phyloP scores from a whole-genome alignment of 2,888 invertebrate genomes.

The Vandiemenella viatica region DNA sequence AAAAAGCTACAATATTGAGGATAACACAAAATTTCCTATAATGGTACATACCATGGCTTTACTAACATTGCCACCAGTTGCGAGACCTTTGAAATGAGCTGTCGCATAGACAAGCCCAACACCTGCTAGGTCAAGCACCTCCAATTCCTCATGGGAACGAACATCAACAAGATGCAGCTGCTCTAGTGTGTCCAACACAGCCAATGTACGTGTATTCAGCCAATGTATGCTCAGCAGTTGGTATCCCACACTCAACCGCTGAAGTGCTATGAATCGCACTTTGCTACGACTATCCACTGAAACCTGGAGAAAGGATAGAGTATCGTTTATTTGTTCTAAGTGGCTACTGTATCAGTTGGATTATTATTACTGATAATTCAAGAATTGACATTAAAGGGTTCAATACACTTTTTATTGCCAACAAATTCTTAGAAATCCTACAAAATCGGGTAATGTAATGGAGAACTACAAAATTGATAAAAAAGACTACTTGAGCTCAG shows the following conservation, averaged over 20 bases:
- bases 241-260: conserved; percentile 54
- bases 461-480: no score
- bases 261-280: conserved; percentile 45
- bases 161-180: conserved; percentile 80
- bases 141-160: conserved; percentile 70
- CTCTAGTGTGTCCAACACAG: conserved; percentile 72
- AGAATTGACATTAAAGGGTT: no score
- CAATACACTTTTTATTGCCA: no score
- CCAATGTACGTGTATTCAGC: conserved; percentile 69
- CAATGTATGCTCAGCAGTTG: conserved; percentile 62
- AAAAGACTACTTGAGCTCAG: no score
- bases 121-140: conserved; percentile 63
- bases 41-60: conserved; percentile 50
- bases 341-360: no score
- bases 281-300: conserved; percentile 36
- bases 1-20: no score
- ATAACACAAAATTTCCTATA: no score
- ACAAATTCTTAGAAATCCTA: no score
- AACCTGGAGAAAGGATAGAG: conserved; percentile 27
- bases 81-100: conserved; percentile 77
- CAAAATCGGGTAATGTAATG: no score
- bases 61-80: conserved; percentile 88
- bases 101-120: conserved; percentile 75
- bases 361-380: no score
- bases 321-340: no score